phyloP scores from a whole-genome alignment of 1,140 invertebrate genomes.

The Lordiphosa clarofinis region DNA sequence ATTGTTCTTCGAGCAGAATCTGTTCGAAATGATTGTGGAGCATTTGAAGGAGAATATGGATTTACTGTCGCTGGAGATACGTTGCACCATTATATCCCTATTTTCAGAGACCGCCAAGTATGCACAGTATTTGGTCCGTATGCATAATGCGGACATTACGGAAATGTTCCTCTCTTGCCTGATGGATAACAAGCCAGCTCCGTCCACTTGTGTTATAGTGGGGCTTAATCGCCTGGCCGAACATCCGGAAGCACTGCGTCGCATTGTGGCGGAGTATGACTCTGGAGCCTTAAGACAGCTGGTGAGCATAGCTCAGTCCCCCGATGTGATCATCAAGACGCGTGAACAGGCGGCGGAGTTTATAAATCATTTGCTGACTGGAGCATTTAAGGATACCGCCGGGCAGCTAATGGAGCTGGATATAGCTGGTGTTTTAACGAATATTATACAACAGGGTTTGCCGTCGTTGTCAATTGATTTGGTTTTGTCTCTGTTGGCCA shows the following conservation, averaged over 20 bases:
- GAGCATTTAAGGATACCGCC: conserved; percentile 42
- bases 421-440: conserved; percentile 24
- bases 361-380: conserved; percentile 39
- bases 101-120: conserved; percentile 66
- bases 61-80: conserved; percentile 19
- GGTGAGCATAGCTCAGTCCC: conserved; percentile 32
- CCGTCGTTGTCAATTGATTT: conserved; percentile 58
- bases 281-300: conserved; percentile 31
- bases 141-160: conserved; percentile 48
- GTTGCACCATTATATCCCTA: conserved; percentile 58
- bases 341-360: conserved; percentile 61
- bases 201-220: conserved; percentile 44
- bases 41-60: conserved; percentile 31
- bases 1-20: conserved; percentile 73
- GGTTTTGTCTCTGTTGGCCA: conserved; percentile 47
- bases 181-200: conserved; percentile 40
- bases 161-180: conserved; percentile 57
- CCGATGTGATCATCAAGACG: conserved; percentile 47
- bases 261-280: conserved; percentile 45
- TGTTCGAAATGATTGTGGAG: conserved; percentile 59
- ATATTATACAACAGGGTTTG: conserved; percentile 40
- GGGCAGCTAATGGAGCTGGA: conserved; percentile 25
- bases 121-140: conserved; percentile 35
- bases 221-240: conserved; percentile 58
- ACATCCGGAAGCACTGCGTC: conserved; percentile 36